Conservation (phyloP, 2,797 vertebrate species). For the Poeciliopsis gracilis region DNA sequence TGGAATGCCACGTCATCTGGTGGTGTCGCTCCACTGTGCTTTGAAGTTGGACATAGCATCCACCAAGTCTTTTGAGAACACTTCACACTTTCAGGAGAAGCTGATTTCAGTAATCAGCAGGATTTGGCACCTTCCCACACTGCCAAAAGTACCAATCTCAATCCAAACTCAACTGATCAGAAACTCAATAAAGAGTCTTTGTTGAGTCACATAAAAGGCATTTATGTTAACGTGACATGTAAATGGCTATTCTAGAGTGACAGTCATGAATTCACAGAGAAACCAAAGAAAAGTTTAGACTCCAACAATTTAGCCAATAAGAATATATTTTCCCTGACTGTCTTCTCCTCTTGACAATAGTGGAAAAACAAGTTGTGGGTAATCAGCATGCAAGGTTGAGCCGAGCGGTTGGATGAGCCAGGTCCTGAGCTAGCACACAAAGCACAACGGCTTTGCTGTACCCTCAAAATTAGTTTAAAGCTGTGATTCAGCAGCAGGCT, state of each 20-base stretch:
- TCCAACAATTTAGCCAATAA: conserved; percentile 52
- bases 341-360: conserved; percentile 40
- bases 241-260: conserved; percentile 27
- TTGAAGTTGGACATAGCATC: background rate
- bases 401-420: conserved; percentile 55
- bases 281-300: conserved; percentile 33
- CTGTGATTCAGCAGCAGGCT: conserved; percentile 68
- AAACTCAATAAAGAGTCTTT: background rate
- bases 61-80: background rate
- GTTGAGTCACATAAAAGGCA: background rate
- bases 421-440: conserved; percentile 48
- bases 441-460: conserved; percentile 70
- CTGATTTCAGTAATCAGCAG: background rate
- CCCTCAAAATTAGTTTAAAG: conserved; percentile 62
- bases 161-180: background rate
- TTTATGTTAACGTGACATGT: background rate
- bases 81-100: background rate
- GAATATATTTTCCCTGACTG: conserved; percentile 43
- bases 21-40: background rate
- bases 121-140: background rate
- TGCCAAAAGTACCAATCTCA: background rate
- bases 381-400: conserved; percentile 71
- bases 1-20: background rate
- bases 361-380: conserved; percentile 19
- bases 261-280: background rate